Conservation (phyloP, 2,888 invertebrate species). For the Thecophora atra region DNA sequence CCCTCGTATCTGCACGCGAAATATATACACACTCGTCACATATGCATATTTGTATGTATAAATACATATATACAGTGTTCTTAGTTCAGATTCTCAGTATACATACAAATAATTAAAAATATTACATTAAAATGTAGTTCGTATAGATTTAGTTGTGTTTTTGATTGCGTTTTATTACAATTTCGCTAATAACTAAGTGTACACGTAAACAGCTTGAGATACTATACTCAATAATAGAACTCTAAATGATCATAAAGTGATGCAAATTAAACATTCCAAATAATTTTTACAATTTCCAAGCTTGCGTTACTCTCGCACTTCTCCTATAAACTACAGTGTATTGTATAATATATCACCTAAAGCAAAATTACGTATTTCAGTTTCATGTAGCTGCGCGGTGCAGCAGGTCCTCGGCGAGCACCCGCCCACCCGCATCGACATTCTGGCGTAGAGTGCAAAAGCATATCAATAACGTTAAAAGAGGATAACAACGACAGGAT, state of each 20-base stretch:
- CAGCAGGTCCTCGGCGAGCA: background rate
- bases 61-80: slow-evolving; percentile 44
- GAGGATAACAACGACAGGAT: slow-evolving; percentile 55
- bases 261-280: slow-evolving; percentile 47
- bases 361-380: slow-evolving; percentile 64
- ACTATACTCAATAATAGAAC: slow-evolving; percentile 38
- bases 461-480: slow-evolving; percentile 44
- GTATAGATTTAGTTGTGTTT: slow-evolving; percentile 55
- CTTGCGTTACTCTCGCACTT: background rate
- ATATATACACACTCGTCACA: background rate
- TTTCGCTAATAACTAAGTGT: slow-evolving; percentile 65
- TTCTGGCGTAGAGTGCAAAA: slow-evolving; percentile 35
- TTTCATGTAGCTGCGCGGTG: slow-evolving; percentile 49
- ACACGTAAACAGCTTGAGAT: slow-evolving; percentile 37
- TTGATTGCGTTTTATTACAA: slow-evolving; percentile 63
- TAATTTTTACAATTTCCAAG: slow-evolving; percentile 33
- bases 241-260: slow-evolving; percentile 35
- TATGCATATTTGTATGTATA: slow-evolving; percentile 42
- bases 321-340: slow-evolving; percentile 29
- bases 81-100: slow-evolving; percentile 58
- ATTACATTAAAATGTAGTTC: slow-evolving; percentile 65
- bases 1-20: background rate
- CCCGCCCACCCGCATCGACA: slow-evolving; percentile 30
- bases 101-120: slow-evolving; percentile 65
- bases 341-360: slow-evolving; percentile 63